Base-by-base conservation (phyloP, 1,140 invertebrate genomes). In the Ptiloglossa arizonensis region DNA sequence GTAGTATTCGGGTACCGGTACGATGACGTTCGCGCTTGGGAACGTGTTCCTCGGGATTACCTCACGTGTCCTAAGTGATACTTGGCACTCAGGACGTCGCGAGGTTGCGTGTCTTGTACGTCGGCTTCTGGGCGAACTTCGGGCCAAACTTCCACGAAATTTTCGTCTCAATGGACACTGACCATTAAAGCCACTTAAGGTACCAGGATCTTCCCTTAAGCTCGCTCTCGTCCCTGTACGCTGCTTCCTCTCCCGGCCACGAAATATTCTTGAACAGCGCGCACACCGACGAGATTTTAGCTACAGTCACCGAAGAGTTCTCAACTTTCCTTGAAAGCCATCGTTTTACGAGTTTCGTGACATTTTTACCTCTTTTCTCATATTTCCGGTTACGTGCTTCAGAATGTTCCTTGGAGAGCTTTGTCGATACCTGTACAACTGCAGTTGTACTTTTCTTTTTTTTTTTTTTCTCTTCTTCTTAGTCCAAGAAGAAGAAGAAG, bases 171-270 rank as follows among this genome's bases (percentile, higher is more conserved):
- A 84, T 63, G 70, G 56, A 80, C 59, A 46, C 50, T 59, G 62
- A 83, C 48, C 57, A 80, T 63, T 75, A 84, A 83, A 78, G 71
- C 54, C 63, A 70, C 50, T 83, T 80, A 80, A 63, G 76, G 67
- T 73, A 57, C 35, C n/a, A 79, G 29, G 46, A 80, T 75, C 35
- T 38, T 54, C 62, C 35, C 66, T 67, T 80, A 48, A 64, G 22
- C 22, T 64, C 52, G 60, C 46, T 27, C 41, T 48, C 57, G 62
- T 50, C 38, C 27, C 3, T 1, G 17, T 48, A 72, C 46, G 44
- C 52, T n/a, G n/a, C n/a, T n/a, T n/a, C 60, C n/a, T 50, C 24
- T 24, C 35, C 48, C 54, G 73, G 32, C 41, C 64, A 69, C 52
- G 41, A 69, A 76, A 76, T 76, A 76, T 76, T 76, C 66, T n/a